Percentiles rank a stretch among this genome's conserved stretches.
Conservation (phyloP, 2,113 vertebrate genomes). For the Ranitomeya variabilis region DNA sequence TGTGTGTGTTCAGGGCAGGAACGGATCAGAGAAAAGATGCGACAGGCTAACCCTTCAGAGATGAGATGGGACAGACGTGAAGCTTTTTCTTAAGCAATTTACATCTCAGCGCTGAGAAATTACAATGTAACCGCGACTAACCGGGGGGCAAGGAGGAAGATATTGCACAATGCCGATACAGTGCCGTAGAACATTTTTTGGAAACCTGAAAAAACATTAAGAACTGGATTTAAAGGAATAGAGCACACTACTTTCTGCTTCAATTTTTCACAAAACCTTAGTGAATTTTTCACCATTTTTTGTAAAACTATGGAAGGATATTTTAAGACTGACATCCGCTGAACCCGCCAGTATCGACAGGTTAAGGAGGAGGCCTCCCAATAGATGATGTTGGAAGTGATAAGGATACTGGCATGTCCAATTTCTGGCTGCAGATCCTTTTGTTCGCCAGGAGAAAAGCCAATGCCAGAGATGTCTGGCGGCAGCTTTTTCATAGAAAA, state of each 20-base stretch:
- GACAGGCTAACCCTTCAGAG: conserved; percentile 28
- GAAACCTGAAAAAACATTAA: neutral
- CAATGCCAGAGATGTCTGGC: too few species aligned
- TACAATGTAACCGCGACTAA: neutral
- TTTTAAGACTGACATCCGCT: too few species aligned
- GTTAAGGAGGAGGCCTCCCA: too few species aligned
- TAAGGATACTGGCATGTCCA: too few species aligned
- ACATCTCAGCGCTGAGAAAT: neutral
- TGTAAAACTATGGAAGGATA: too few species aligned
- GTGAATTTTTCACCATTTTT: too few species aligned
- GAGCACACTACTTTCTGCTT: neutral
- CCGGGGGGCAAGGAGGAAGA: too few species aligned
- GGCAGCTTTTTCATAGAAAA: too few species aligned
- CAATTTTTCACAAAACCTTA: neutral
- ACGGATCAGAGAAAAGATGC: conserved; percentile 10
- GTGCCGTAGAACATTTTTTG: neutral
- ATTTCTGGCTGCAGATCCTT: too few species aligned
- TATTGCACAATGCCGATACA: neutral
- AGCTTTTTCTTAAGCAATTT: conserved; percentile 30
- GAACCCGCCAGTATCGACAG: too few species aligned
- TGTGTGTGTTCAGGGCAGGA: conserved; percentile 38
- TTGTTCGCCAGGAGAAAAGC: too few species aligned
- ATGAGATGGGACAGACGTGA: conserved; percentile 14
- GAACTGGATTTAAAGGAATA: neutral
- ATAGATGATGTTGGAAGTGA: too few species aligned